A percentile compares a stretch with the other conserved stretches of the same genome.
Conservation (phyloP, 2,888 invertebrate species). For the Papilio protenor region DNA sequence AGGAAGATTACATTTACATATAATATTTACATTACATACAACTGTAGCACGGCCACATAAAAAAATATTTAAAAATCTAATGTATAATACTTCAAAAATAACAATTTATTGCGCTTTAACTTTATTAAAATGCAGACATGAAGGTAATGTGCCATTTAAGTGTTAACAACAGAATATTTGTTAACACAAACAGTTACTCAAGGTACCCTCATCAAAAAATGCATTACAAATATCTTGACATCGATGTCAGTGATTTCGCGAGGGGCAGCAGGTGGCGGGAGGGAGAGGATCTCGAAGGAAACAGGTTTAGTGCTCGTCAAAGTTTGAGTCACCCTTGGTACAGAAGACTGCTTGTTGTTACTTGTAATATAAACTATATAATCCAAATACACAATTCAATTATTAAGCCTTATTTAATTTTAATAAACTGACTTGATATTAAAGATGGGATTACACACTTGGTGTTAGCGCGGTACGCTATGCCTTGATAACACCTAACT, state of each 20-base stretch:
- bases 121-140: neutral
- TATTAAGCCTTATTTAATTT: no score
- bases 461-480: no score
- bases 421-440: no score
- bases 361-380: neutral
- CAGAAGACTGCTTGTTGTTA: neutral
- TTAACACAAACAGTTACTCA: neutral
- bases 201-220: constrained; percentile 13
- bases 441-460: no score
- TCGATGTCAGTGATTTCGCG: constrained; percentile 8
- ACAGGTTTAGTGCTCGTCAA: constrained; percentile 30
- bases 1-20: no score
- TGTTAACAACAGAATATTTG: neutral
- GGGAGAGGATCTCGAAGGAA: neutral
- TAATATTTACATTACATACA: no score
- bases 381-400: neutral
- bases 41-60: no score
- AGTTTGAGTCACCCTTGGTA: constrained; percentile 21
- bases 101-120: neutral
- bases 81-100: neutral
- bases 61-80: no score
- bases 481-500: no score
- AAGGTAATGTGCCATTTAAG: neutral
- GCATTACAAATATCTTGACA: constrained; percentile 17
- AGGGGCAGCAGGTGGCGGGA: neutral